Base-by-base conservation (phyloP, 2,888 invertebrate species). In the Epinotia bilunana region DNA sequence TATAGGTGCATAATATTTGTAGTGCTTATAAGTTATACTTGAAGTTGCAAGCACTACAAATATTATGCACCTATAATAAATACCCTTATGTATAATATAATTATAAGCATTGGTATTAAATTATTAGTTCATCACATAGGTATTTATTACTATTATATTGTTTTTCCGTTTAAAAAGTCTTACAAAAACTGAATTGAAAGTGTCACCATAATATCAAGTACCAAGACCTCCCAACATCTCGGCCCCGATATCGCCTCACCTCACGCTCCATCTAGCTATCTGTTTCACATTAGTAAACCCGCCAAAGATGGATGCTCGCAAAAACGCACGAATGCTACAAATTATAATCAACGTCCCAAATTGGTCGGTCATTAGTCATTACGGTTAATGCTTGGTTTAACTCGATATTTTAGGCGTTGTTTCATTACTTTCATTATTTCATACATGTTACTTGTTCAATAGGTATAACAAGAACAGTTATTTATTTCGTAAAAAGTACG, bases 221-320 rank as follows among this genome's bases (percentile, higher is more conserved):
- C 84, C 90, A 91, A 90, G 64, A 39, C n/a, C 2, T 2, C 0
- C 76, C 39, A 11, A 18, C 82, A 83, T 82, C 80, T 82, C 89
- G 93, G 91, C 93, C 93, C 91, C 93, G 91, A 91, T 92, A 90
- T 89, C 91, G 88, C 79, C 79, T 81, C 78, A 87, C 89, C 88
- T 87, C 84, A 86, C 88, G 87, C 84, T 89, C 86, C 86, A 88
- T 87, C 89, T 87, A 86, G 83, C 86, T 83, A 88, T 74, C 74
- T 74, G 70, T 87, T 86, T 85, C 85, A 87, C 88, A 88, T 87
- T 87, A 74, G 70, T 71, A 74, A 74, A 77, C 79, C 78, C 72
- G 77, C 75, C 78, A 78, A 78, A 80, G 80, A 81, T 78, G 76
- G 78, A 79, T 77, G 78, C 46, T 67, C 63, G 79, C 82, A 81